Percentiles rank a stretch among this genome's conserved stretches.
These are phyloP conservation scores for Marisa cornuarietis DNA, from an alignment of 1,140 invertebrate genomes.

Conservation along the genomic window DNA sequence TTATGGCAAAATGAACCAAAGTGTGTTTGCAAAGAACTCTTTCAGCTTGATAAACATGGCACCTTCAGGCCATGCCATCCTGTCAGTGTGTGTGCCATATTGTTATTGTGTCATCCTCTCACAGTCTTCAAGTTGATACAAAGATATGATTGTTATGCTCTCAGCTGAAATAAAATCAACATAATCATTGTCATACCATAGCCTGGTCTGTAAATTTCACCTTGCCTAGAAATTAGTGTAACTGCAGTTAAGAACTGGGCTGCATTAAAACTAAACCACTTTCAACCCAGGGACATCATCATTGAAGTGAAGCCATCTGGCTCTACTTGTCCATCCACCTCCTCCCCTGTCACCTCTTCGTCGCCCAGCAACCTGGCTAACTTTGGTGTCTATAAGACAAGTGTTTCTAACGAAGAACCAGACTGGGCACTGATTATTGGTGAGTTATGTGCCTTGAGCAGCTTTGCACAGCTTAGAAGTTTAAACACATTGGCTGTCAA, in stretches of 20 bases:
- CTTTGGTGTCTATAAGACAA: slow-evolving; percentile 50
- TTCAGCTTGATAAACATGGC: too few species aligned
- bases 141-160: too few species aligned
- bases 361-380: slow-evolving; percentile 47
- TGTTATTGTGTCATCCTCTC: too few species aligned
- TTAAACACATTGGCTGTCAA: too few species aligned
- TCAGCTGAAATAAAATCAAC: too few species aligned
- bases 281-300: slow-evolving; percentile 41
- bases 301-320: slow-evolving; percentile 56
- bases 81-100: too few species aligned
- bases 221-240: background rate
- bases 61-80: too few species aligned
- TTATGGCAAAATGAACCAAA: too few species aligned
- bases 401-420: slow-evolving; percentile 53
- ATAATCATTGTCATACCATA: too few species aligned
- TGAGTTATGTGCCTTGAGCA: slow-evolving; percentile 23
- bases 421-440: slow-evolving; percentile 61
- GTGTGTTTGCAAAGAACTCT: too few species aligned
- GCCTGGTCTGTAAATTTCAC: background rate
- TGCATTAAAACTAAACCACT: background rate
- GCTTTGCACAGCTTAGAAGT: too few species aligned
- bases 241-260: background rate
- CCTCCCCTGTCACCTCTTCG: slow-evolving; percentile 46
- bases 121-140: too few species aligned
- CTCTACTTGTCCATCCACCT: slow-evolving; percentile 42